These are phyloP conservation scores for Acrossocheilus fasciatus DNA, from an alignment of 2,797 vertebrate species.

Conservation along the genomic window DNA sequence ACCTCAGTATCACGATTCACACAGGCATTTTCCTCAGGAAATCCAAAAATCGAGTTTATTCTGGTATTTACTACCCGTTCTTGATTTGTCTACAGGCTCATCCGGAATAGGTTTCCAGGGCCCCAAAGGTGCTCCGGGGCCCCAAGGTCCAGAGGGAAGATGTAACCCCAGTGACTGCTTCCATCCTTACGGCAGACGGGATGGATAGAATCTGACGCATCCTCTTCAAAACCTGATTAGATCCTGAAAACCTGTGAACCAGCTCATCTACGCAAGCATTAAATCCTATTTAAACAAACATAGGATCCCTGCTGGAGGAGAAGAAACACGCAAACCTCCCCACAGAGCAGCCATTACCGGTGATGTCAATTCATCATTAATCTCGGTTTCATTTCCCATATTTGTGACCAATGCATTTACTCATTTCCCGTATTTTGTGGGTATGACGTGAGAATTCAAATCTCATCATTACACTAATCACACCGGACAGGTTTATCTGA, in stretches of 20 bases:
- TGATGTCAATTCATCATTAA: conserved; percentile 58
- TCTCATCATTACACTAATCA: background rate
- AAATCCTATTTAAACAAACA: conserved; percentile 4
- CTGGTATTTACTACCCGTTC: background rate
- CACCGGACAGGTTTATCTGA: background rate
- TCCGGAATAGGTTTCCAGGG: conserved; percentile 79
- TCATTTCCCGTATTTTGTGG: conserved; percentile 69
- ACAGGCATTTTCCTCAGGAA: background rate
- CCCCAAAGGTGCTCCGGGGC: conserved; percentile 82
- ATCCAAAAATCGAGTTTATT: background rate
- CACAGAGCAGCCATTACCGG: background rate
- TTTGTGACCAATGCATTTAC: conserved; percentile 76
- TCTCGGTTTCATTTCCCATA: conserved; percentile 64
- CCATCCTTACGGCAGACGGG: conserved; percentile 71
- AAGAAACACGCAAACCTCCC: conserved; percentile 1
- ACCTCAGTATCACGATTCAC: background rate
- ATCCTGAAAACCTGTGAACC: conserved; percentile 12
- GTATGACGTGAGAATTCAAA: conserved; percentile 4
- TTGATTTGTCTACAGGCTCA: conserved; percentile 69
- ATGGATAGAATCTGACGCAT: conserved; percentile 58
- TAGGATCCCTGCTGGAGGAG: background rate
- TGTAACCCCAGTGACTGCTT: conserved; percentile 89
- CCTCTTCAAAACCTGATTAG: background rate
- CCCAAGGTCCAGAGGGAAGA: conserved; percentile 84
- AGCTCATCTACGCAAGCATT: conserved; percentile 30